phyloP scores from a whole-genome alignment of 2,888 invertebrate species.

The Ommatoiulus sabulosus region DNA sequence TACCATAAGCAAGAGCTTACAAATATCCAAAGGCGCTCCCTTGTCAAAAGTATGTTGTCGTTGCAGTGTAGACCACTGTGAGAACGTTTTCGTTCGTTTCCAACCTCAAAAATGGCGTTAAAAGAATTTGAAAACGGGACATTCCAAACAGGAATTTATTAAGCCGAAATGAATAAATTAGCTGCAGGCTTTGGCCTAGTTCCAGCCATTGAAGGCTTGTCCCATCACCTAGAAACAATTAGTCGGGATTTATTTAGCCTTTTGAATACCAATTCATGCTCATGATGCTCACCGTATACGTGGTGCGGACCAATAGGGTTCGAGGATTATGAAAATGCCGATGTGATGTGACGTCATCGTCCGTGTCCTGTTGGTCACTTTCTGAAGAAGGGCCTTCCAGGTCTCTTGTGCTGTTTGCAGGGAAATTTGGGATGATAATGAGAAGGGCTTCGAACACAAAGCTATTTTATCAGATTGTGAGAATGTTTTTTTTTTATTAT shows the following conservation, averaged over 20 bases:
- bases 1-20: neutral
- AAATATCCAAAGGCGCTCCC: neutral
- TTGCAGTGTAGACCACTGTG: neutral
- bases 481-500: no score
- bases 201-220: conserved; percentile 32
- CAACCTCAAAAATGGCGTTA: conserved; percentile 40
- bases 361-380: neutral
- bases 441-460: neutral
- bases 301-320: neutral
- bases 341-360: neutral
- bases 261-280: neutral
- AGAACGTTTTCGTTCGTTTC: neutral
- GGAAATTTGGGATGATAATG: neutral
- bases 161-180: conserved; percentile 47
- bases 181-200: conserved; percentile 45
- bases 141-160: conserved; percentile 48
- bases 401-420: neutral
- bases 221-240: conserved; percentile 48
- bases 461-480: no score
- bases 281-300: neutral
- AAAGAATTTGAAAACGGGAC: conserved; percentile 48
- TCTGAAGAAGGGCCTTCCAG: neutral
- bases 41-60: conserved; percentile 8
- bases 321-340: neutral
- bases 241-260: conserved; percentile 29